Evolutionary conservation across 64 coral and sea anemone species (phyloP), one percentile per base, ranked within the genome.

Genomic region (Astreopora myriophthalma): DNA sequence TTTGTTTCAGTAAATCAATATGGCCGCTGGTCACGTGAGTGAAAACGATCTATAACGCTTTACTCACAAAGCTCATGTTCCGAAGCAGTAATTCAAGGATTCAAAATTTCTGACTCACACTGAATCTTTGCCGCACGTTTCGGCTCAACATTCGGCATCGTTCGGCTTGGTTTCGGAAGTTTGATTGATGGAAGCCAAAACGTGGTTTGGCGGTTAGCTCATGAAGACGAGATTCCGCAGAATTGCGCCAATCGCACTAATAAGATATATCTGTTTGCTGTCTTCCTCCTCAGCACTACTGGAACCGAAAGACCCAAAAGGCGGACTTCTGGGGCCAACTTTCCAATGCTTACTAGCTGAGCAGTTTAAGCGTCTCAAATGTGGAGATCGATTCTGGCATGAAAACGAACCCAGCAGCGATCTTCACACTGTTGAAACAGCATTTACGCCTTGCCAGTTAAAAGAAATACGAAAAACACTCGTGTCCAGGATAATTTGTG

Each of bases 381-480:
- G 23, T 7, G 94, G 94, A 9, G 94, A 96, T 48, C 89, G 92
- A 8, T 96, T 96, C 33, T 96, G 94, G 94, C 81, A 92, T 76
- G 94, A 96, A 46, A 91, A 74, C 3, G n/a, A 17, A 3, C 44
- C 73, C 7, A 51, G 64, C 63, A 13, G 13, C 19, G 6, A 0
- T 1, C 16, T 83, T 1, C 2, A 83, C 30, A 83, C 79, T 11
- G 69, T 35, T 0, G 13, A 20, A 8, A 89, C 75, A 17, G 75
- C 30, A 25, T 92, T 96, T 9, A 92, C 84, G 5, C 8, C 26
- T n/a, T 22, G 13, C 1, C 94, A 96, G 75, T 40, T 96, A 19
- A 8, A 31, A 12, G 77, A 92, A n/a, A 71, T 95, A 10, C 68
- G 74, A 8, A 92, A 87, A 22, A 42, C 69, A 1, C n/a, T 12